phyloP scores from a whole-genome alignment of 2,888 invertebrate genomes.

The Apodemia mormo region DNA sequence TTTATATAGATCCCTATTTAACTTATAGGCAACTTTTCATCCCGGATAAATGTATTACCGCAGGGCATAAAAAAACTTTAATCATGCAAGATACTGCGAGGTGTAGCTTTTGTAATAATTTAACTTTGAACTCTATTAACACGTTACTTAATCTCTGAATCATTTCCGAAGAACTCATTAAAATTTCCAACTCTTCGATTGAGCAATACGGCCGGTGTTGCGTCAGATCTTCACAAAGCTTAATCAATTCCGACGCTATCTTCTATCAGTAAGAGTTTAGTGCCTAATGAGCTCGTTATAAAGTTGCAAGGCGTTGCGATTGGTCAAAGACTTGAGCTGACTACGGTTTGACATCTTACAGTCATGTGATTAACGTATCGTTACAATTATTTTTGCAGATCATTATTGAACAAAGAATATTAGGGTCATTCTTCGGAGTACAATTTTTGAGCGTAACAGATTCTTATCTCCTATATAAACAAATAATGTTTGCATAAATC shows the following conservation, averaged over 20 bases:
- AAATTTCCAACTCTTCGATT: conserved; percentile 47
- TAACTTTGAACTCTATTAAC: not conserved
- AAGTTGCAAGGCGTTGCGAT: conserved; percentile 54
- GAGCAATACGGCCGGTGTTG: conserved; percentile 31
- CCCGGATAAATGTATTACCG: not conserved
- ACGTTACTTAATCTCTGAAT: not conserved
- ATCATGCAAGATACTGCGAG: no score
- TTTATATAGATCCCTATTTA: no score
- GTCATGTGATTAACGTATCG: no score
- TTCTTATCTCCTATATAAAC: no score
- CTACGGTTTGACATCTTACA: not conserved
- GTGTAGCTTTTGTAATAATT: not conserved
- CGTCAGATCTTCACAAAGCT: conserved; percentile 34
- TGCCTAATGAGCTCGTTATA: conserved; percentile 72
- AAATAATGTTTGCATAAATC: no score
- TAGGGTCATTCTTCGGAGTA: no score
- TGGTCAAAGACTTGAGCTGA: conserved; percentile 12
- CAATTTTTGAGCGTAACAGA: no score
- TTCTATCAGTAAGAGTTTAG: conserved; percentile 45
- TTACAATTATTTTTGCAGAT: no score
- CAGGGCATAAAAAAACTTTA: no score
- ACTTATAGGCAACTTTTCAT: no score
- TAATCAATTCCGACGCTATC: conserved; percentile 40
- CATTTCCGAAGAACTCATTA: conserved; percentile 34
- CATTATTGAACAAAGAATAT: no score